Conservation (phyloP, 2,113 vertebrate species). For the Macaca mulatta region DNA sequence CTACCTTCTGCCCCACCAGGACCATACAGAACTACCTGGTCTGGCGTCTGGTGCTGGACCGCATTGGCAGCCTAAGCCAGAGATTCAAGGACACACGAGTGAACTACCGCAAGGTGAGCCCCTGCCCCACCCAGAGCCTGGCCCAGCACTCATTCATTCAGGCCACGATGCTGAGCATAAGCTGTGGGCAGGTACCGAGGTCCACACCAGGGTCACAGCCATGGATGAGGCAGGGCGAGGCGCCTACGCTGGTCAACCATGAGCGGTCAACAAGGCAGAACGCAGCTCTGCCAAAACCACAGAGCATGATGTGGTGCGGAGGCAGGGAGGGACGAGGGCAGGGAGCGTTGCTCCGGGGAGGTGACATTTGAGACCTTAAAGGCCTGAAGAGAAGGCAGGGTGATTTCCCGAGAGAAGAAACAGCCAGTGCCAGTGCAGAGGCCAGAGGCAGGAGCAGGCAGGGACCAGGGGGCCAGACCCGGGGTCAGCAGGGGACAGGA, state of each 20-base stretch:
- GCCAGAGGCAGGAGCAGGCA: background rate
- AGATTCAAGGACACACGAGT: slow-evolving; percentile 93
- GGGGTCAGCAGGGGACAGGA: background rate
- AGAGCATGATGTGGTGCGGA: background rate
- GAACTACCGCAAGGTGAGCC: slow-evolving; percentile 88
- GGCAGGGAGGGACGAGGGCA: background rate
- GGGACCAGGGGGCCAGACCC: background rate
- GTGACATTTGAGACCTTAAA: background rate
- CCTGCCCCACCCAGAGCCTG: rapidly evolving
- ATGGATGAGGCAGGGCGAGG: rapidly evolving
- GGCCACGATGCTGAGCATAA: rapidly evolving
- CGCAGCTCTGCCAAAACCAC: background rate
- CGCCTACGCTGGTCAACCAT: background rate
- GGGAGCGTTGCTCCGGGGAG: rapidly evolving
- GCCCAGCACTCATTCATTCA: rapidly evolving
- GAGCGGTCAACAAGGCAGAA: background rate
- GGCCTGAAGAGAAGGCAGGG: background rate
- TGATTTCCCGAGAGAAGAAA: background rate
- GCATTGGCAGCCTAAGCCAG: slow-evolving; percentile 92
- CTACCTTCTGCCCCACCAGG: slow-evolving; percentile 78
- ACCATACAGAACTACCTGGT: slow-evolving; percentile 97
- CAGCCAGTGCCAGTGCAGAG: background rate
- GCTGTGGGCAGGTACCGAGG: rapidly evolving
- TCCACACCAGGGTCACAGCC: background rate
- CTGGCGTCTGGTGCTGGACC: slow-evolving; percentile 93